These are phyloP conservation scores for Drosophila multiciliata DNA, from an alignment of 2,888 invertebrate genomes.

Conservation along the genomic window DNA sequence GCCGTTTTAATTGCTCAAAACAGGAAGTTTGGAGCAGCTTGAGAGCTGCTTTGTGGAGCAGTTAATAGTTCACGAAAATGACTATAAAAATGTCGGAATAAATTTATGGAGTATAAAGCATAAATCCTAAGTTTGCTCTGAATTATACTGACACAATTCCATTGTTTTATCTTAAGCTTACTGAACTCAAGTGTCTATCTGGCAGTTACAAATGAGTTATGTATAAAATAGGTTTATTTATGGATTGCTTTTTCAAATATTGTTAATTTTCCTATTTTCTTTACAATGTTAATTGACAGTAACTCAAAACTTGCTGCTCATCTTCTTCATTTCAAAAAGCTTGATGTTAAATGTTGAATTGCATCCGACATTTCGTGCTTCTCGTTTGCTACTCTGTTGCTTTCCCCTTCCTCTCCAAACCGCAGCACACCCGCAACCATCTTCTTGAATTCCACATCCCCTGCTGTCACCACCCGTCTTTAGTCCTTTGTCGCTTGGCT, in stretches of 20 bases:
- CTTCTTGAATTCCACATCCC: not conserved
- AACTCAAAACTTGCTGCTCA: not conserved
- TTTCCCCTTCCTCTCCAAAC: conserved; percentile 3
- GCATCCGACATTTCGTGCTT: conserved; percentile 14
- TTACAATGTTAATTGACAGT: not conserved
- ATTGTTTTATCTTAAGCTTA: not conserved
- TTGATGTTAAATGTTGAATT: conserved; percentile 52
- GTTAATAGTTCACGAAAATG: conserved; percentile 11
- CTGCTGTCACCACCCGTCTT: conserved; percentile 1
- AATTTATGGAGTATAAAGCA: conserved; percentile 34
- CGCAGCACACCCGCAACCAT: not conserved
- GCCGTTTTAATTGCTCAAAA: conserved; percentile 69
- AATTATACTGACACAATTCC: not conserved
- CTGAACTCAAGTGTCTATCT: too few relatives aligned
- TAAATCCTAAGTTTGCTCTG: conserved; percentile 9
- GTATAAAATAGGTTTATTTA: not conserved
- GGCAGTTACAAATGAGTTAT: not conserved
- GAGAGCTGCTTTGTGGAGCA: conserved; percentile 2
- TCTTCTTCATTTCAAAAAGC: not conserved
- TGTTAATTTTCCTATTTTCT: not conserved
- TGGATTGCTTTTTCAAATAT: not conserved
- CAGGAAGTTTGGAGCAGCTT: conserved; percentile 26
- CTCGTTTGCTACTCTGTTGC: conserved; percentile 2
- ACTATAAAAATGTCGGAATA: conserved; percentile 27
- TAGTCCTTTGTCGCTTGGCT: conserved; percentile 13